These are phyloP conservation scores for Ovis aries DNA, from an alignment of 2,113 vertebrate genomes.

Conservation along the genomic window ARS-UI_Ramb_v3.0 NC_056071.1:16035501-16036000, in stretches of 20 bases:
- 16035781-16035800: not conserved
- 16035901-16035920: too few species aligned
- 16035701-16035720: not conserved
- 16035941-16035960: not conserved
- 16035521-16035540: not conserved
- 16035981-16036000: not conserved
- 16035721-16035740: not conserved
- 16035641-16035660: not conserved
- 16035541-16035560: not conserved
- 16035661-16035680: not conserved
- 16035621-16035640: not conserved
- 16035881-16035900: not conserved
- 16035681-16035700: not conserved
- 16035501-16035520: not conserved
- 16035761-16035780: not conserved
- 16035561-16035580: not conserved
- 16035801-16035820: not conserved
- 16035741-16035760: not conserved
- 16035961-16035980: not conserved
- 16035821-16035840: not conserved
- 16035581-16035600: not conserved
- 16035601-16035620: not conserved
- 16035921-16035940: not conserved
- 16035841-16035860: not conserved
- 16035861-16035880: not conserved